These are phyloP conservation scores for Orestias chungarensis DNA, from an alignment of 2,797 vertebrate genomes.

Conservation along the genomic window DNA sequence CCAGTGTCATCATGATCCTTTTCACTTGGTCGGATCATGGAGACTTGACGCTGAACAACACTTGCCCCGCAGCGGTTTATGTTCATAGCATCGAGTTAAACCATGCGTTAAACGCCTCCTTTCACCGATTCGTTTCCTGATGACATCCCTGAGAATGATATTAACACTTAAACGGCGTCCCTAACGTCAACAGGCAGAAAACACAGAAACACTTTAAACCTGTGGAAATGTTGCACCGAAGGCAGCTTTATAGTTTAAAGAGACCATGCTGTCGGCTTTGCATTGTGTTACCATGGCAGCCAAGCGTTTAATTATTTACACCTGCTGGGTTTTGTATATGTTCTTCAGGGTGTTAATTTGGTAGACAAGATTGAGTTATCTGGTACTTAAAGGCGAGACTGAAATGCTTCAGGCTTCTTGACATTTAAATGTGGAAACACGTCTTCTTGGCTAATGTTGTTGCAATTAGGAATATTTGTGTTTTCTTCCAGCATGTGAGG, in stretches of 20 bases:
- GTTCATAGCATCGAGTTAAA: slow-evolving; percentile 2
- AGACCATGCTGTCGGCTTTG: not conserved
- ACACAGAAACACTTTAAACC: too few species aligned
- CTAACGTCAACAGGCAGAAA: not conserved
- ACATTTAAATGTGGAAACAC: not conserved
- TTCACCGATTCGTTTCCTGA: not conserved
- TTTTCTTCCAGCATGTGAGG: not conserved
- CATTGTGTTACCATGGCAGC: slow-evolving; percentile 10
- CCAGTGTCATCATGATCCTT: not conserved
- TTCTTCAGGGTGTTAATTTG: not conserved
- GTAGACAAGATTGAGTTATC: not conserved
- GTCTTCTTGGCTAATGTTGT: too few species aligned
- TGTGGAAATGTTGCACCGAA: not conserved
- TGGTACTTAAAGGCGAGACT: not conserved
- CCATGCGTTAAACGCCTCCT: not conserved
- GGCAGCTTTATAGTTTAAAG: not conserved
- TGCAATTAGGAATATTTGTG: not conserved
- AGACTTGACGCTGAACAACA: slow-evolving; percentile 4
- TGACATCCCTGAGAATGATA: not conserved
- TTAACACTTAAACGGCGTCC: not conserved
- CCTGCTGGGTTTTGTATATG: not conserved
- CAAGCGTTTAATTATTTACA: not conserved
- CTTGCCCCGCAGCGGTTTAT: not conserved
- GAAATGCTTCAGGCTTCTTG: not conserved
- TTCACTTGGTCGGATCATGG: not conserved